Conservation (phyloP, 2,113 vertebrate species). For the Myocastor coypus region DNA sequence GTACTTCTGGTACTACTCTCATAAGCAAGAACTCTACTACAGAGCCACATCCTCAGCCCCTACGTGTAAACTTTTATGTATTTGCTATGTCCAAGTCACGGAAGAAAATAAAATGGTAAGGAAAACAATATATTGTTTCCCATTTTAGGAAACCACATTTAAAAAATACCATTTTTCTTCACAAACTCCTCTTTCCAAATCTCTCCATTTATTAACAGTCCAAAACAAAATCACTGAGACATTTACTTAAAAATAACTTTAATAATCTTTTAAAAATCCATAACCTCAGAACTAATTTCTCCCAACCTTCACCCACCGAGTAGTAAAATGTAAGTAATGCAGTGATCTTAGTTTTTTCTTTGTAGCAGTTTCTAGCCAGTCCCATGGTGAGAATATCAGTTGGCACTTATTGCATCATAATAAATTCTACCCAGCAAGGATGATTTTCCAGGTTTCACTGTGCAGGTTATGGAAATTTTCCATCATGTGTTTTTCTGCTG, state of each 20-base stretch:
- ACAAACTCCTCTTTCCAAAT: not conserved
- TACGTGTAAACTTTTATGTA: too few species aligned
- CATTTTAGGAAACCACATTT: not conserved
- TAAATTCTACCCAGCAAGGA: not conserved
- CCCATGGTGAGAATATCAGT: not conserved
- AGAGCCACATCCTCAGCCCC: not conserved
- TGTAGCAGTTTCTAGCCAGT: constrained; percentile 47
- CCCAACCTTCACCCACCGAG: not conserved
- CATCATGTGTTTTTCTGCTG: not conserved
- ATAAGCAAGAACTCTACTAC: not conserved
- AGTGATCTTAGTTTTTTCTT: not conserved
- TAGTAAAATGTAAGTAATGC: constrained; percentile 54
- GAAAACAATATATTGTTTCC: not conserved
- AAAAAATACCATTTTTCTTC: not conserved
- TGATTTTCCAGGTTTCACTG: not conserved
- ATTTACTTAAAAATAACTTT: constrained; percentile 80
- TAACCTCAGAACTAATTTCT: constrained; percentile 66
- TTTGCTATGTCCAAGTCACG: not conserved
- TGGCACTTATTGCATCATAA: constrained; percentile 64
- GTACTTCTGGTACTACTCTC: too few species aligned
- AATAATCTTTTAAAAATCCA: constrained; percentile 64
- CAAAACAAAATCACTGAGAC: constrained; percentile 59
- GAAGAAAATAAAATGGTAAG: not conserved
- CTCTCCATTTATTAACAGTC: not conserved
- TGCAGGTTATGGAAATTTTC: constrained; percentile 13